Conservation (phyloP, 92 coral and sea anemone genomes). For the Zoanthus gigantus region DNA sequence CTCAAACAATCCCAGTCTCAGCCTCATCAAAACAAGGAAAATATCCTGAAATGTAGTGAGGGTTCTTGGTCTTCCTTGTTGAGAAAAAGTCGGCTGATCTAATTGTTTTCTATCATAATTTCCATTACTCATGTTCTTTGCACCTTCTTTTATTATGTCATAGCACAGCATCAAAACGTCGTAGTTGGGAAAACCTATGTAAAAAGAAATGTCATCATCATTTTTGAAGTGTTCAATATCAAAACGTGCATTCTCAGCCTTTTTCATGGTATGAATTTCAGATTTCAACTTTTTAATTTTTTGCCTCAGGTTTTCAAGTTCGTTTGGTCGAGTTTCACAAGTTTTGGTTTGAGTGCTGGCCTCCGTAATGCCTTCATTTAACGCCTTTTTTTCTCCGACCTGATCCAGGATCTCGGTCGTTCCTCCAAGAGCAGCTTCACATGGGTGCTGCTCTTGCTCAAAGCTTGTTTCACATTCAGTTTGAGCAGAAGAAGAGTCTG, state of each 20-base stretch:
- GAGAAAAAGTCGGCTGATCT: background rate
- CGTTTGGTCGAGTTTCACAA: background rate
- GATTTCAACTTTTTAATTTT: constrained; percentile 18
- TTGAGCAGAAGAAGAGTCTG: background rate
- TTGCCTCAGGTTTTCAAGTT: constrained; percentile 24
- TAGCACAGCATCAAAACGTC: constrained; percentile 13
- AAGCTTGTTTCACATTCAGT: background rate
- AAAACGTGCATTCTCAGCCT: constrained; percentile 32
- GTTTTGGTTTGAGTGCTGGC: background rate
- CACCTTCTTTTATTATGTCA: constrained; percentile 21
- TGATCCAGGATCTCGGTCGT: background rate
- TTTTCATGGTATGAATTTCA: constrained; percentile 20
- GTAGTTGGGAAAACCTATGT: constrained; percentile 42
- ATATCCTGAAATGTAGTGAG: constrained; percentile 36
- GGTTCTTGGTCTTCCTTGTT: constrained; percentile 30
- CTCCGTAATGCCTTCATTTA: background rate
- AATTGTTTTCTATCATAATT: constrained; percentile 8
- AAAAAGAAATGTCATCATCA: constrained; percentile 40
- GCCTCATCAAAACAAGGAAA: no score
- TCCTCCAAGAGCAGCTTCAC: background rate
- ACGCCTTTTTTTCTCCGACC: constrained; percentile 5
- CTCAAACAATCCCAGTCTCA: no score
- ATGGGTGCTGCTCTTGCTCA: background rate
- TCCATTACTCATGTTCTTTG: constrained; percentile 34
- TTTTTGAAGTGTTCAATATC: constrained; percentile 48